Base-by-base conservation (phyloP, 2,797 vertebrate species). In the Pangasius krempfi region DNA sequence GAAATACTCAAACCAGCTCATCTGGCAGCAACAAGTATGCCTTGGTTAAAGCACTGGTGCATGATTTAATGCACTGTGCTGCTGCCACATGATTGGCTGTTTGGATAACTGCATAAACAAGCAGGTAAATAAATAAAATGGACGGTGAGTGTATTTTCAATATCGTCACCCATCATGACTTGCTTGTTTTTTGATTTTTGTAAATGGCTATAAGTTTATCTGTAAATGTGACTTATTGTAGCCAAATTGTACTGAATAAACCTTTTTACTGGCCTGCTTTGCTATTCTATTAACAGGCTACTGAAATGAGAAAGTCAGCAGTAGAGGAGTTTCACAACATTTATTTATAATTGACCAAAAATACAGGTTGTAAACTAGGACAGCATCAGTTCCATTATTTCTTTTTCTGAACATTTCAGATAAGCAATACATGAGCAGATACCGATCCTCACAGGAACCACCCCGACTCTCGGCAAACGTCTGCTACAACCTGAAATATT, bases 171-270 rank as follows among this genome's bases (percentile, higher is more conserved):
- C n/a, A 10, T 20, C 16, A 33, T 27, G n/a, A 58, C 18, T 30
- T 68, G 0, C 16, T 50, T 25, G 4, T 78, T 82, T 85, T 62
- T 68, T 33, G 25, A 62, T 25, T 87, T 47, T 47, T 60, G 82
- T 4, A 80, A 56, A 87, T 72, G n/a, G 4, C 66, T 37, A 37
- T 18, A 47, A 76, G 2, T 22, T 76, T n/a, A 76, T 86, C 10
- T 40, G 52, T 54, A 25, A 56, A 16, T 78, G 30, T 66, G 13
- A 1, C n/a, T 83, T 33, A 10, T 64, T 78, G 5, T 10, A 66
- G 5, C 7, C 50, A 73, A 85, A 1, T 5, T 73, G 18, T 5
- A 44, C 30, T 52, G 60, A 89, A 86, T 89, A 89, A 89, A 90
- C 22, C 47, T 60, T 80, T 85, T 84, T 58, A 60, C 22, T 72